Evolutionary conservation across 2,888 invertebrate genomes (phyloP).

Genomic region (Xestia sexstrigata): DNA sequence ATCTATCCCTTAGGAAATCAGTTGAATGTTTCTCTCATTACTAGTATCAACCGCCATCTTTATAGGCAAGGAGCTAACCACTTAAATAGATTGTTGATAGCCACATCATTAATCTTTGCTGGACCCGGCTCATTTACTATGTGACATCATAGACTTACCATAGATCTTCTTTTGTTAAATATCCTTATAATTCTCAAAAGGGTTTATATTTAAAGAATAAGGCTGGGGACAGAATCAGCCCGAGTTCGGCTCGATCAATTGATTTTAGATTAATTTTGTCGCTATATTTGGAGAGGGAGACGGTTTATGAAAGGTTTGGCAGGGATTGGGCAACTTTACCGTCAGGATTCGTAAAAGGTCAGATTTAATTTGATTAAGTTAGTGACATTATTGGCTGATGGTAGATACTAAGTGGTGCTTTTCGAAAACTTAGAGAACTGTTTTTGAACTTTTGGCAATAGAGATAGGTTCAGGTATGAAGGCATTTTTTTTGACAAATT

Average conservation of each 20-base stretch:
- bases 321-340: not conserved
- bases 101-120: conserved; percentile 52
- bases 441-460: not conserved
- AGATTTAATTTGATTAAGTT: conserved; percentile 15
- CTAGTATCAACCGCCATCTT: conserved; percentile 32
- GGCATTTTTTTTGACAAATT: no score
- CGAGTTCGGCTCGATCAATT: conserved; percentile 1
- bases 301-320: not conserved
- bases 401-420: not conserved
- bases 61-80: conserved; percentile 45
- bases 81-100: conserved; percentile 50
- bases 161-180: conserved; percentile 44
- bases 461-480: not conserved
- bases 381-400: not conserved
- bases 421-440: not conserved
- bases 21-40: conserved; percentile 29
- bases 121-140: conserved; percentile 41
- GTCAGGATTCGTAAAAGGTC: conserved; percentile 6
- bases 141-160: conserved; percentile 21
- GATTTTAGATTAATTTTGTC: conserved; percentile 33
- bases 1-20: conserved; percentile 55
- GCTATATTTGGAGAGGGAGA: conserved; percentile 14
- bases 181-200: conserved; percentile 41
- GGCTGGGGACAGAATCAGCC: not conserved
- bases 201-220: conserved; percentile 17